A percentile compares a stretch with the other conserved stretches of the same genome.
These are phyloP conservation scores for Cryptotermes secundus DNA, from an alignment of 1,140 invertebrate species.

Conservation along the genomic window DNA sequence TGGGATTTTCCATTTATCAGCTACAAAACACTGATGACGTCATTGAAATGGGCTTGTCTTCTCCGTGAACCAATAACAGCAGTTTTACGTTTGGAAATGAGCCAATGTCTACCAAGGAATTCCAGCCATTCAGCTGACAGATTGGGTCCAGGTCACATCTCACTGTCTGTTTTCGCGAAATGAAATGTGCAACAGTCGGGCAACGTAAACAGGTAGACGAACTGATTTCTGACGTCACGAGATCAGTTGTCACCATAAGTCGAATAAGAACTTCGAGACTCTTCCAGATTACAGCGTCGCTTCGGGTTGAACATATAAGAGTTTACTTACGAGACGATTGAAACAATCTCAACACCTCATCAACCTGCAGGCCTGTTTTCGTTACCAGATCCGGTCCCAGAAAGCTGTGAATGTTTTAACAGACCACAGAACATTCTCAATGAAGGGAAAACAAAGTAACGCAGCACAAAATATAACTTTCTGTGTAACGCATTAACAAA, in stretches of 20 bases:
- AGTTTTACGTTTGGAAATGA: not conserved
- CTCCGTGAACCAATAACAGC: not conserved
- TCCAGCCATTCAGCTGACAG: not conserved
- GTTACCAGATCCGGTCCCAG: no score
- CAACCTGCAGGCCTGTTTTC: no score
- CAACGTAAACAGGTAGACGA: not conserved
- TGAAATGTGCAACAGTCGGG: not conserved
- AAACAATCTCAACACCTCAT: no score
- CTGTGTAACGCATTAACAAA: no score
- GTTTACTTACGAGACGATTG: no score
- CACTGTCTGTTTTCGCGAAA: no score
- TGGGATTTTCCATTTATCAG: slow-evolving; percentile 16
- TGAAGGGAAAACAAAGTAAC: no score
- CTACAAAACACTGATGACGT: not conserved
- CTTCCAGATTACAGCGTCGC: no score
- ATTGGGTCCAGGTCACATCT: not conserved
- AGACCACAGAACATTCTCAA: no score
- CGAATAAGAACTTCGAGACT: not conserved
- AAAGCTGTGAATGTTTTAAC: no score
- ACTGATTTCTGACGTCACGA: not conserved
- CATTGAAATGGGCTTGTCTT: slow-evolving; percentile 1
- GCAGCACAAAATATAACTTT: no score
- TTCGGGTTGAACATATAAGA: no score
- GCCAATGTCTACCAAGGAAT: not conserved
- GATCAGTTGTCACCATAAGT: not conserved